These are phyloP conservation scores for Pomatorhinus ruficollis DNA, from an alignment of 2,113 vertebrate species.

Conservation along the genomic window DNA sequence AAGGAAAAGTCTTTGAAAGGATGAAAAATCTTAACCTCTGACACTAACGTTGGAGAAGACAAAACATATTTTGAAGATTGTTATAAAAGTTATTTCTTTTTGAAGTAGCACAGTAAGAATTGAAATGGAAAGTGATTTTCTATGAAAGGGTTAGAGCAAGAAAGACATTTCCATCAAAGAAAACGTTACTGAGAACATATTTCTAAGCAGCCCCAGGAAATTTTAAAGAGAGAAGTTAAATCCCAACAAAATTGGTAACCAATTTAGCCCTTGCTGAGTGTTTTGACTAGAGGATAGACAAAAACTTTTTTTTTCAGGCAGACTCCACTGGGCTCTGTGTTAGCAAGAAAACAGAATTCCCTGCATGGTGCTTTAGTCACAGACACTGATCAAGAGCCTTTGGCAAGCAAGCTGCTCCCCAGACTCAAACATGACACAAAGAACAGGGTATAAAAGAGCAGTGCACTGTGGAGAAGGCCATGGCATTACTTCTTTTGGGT, in stretches of 20 bases:
- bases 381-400: neutral
- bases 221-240: constrained; percentile 35
- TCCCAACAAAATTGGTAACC: neutral
- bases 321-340: neutral
- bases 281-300: constrained; percentile 7
- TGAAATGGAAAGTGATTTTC: constrained; percentile 14
- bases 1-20: neutral
- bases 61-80: constrained; percentile 10
- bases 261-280: constrained; percentile 31
- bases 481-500: neutral
- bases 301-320: neutral
- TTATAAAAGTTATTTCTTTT: neutral
- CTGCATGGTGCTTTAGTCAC: neutral
- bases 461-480: neutral
- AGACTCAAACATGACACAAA: neutral
- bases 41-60: neutral
- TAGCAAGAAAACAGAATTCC: constrained; percentile 9
- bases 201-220: constrained; percentile 18
- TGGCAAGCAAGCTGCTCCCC: neutral
- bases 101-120: neutral
- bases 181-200: constrained; percentile 22
- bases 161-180: constrained; percentile 30
- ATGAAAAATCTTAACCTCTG: neutral
- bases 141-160: neutral
- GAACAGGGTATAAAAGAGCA: neutral